Conservation (phyloP, 1,140 invertebrate genomes). For the Mercenaria mercenaria region DNA sequence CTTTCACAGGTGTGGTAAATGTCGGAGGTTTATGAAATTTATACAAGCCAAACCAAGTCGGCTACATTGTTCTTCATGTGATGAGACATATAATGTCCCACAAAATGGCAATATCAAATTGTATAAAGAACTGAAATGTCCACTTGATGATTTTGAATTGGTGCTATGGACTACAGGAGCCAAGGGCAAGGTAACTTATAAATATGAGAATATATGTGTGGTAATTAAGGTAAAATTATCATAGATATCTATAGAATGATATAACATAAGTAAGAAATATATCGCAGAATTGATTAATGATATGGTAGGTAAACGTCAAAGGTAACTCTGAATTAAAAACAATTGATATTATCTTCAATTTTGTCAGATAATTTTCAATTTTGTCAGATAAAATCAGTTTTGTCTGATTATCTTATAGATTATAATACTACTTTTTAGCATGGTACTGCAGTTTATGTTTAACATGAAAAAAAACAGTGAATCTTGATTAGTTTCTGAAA, state of each 20-base stretch:
- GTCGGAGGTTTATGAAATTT: constrained; percentile 98
- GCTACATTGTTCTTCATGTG: constrained; percentile 97
- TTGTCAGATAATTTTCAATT: no score
- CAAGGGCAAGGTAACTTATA: constrained; percentile 92
- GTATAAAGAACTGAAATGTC: constrained; percentile 98
- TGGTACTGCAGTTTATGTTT: no score
- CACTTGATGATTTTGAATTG: constrained; percentile 98
- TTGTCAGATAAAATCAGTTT: no score
- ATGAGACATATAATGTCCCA: constrained; percentile 95
- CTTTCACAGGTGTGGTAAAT: constrained; percentile 95
- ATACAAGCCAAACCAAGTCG: constrained; percentile 97
- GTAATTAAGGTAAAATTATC: background rate
- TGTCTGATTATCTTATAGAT: no score
- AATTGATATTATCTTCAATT: no score
- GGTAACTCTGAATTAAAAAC: no score
- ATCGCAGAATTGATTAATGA: no score
- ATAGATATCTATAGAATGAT: background rate
- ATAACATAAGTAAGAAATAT: no score
- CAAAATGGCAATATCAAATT: constrained; percentile 97
- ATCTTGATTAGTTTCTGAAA: no score
- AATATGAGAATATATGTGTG: background rate
- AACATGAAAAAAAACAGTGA: no score
- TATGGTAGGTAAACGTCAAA: no score
- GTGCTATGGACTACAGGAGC: constrained; percentile 96
- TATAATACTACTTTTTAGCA: no score